These are phyloP conservation scores for Gallinago nigripennis DNA, from an alignment of 2,797 vertebrate species.

Conservation along the genomic window DNA sequence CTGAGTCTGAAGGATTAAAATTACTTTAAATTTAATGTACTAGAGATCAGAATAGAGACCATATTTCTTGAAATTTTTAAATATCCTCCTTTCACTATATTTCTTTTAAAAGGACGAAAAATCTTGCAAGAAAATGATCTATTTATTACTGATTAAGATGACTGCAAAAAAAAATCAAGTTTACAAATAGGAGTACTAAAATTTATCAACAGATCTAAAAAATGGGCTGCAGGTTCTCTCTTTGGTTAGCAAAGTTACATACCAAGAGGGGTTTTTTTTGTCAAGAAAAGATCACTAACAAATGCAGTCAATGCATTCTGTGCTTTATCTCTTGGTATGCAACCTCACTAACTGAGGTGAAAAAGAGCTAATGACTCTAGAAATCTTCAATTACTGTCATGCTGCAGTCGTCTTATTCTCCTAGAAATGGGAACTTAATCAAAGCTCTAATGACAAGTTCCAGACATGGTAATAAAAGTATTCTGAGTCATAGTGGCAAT, in stretches of 20 bases:
- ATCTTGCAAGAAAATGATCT: background rate
- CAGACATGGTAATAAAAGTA: conserved; percentile 24
- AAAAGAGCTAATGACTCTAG: background rate
- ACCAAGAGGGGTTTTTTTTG: background rate
- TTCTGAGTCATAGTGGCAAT: background rate
- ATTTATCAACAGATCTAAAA: background rate
- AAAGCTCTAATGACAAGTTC: conserved; percentile 24
- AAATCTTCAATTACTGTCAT: background rate
- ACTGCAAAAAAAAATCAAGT: background rate
- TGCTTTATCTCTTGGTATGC: background rate
- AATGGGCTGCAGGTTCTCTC: background rate
- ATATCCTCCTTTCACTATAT: background rate
- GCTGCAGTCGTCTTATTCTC: background rate
- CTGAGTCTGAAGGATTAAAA: background rate
- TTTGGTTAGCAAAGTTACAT: background rate
- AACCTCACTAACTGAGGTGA: background rate
- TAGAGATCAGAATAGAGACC: background rate
- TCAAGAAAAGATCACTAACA: background rate
- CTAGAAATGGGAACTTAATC: conserved; percentile 12
- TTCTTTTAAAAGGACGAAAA: background rate
- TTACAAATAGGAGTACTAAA: background rate
- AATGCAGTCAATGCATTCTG: background rate
- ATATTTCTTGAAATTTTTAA: background rate
- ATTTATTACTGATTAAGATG: background rate
- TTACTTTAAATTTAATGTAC: background rate